Base-by-base conservation (phyloP, 1,140 invertebrate species). In the Solenopsis fugax region DNA sequence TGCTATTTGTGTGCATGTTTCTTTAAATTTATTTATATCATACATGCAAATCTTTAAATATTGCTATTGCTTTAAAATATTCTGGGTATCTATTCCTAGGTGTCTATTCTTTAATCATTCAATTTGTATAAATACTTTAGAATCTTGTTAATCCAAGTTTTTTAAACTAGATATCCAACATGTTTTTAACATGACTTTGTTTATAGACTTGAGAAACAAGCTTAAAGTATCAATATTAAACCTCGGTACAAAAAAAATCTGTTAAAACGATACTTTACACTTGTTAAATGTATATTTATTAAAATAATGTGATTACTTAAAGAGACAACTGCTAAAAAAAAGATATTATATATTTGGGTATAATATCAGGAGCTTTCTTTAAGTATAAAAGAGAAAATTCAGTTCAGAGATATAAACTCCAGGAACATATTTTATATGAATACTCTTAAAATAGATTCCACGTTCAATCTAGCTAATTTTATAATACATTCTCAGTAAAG, bases 291-390 rank as follows among this genome's bases (percentile, higher is more conserved):
- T 67, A 21, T 71, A 21, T 71, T 18, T 24, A 52, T 34, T 34
- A 54, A 73, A 73, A 34, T 34, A 54, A 7, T 71, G 48, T n/a
- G n/a, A 50, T 71, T 29, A 48, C 1, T 71, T 71, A 24, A 24
- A 48, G 12, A 34, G 9, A 34, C 18, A 73, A 3, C 9, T 34
- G 50, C 34, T 45, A 13, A n/a, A n/a, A 54, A 54, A 21, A 54
- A 52, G 5, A 5, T 72, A 48, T 34, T n/a, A 73, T 29, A 72
- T n/a, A 54, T 54, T 21, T 54, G 29, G 29, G 29, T 37, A 5
- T 72, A 7, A 54, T 54, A 54, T 54, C 50, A 10, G 37, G 0
- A 56, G 13, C 5, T 56, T 56, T 75, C 13, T 24, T 0, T 73
- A 56, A 37, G 12, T 52, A n/a, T n/a, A 34, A 5, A 54, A 54